These are phyloP conservation scores for Nixonia krombeini DNA, from an alignment of 1,140 invertebrate genomes.

Conservation along the genomic window DNA sequence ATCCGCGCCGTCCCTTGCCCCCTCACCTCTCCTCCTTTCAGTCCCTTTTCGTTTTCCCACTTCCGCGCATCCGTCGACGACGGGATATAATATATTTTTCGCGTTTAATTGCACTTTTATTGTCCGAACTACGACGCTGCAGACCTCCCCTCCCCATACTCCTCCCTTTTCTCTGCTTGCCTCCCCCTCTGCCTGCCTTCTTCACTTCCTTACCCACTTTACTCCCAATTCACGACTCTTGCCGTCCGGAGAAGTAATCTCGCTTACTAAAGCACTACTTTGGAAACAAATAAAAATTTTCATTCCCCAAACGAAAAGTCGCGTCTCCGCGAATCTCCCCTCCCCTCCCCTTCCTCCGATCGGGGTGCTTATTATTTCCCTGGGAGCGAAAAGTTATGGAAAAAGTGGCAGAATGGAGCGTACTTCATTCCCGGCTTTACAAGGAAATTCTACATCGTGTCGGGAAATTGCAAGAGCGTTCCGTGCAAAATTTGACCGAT, in stretches of 20 bases:
- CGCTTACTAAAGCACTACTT: constrained; percentile 33
- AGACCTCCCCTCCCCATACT: neutral
- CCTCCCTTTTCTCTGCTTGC: neutral
- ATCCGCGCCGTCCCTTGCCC: neutral
- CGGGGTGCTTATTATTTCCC: neutral
- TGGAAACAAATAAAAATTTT: constrained; percentile 28
- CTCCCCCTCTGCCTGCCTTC: no score
- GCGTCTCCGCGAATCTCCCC: neutral
- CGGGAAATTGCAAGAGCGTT: no score
- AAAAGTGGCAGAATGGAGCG: neutral
- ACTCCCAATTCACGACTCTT: constrained; percentile 33
- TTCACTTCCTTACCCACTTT: constrained; percentile 30
- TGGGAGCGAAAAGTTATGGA: neutral
- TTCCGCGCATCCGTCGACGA: constrained; percentile 13
- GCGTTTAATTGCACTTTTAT: constrained; percentile 62
- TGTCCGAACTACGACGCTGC: constrained; percentile 43
- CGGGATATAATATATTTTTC: constrained; percentile 56
- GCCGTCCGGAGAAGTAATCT: constrained; percentile 26
- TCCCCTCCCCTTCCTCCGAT: neutral
- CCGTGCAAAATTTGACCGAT: no score
- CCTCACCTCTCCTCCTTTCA: neutral
- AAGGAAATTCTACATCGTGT: no score
- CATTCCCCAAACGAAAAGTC: constrained; percentile 12
- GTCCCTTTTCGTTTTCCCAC: constrained; percentile 10
- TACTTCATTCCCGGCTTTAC: no score